These are phyloP conservation scores for Macrostomum cliftonense DNA, from an alignment of 2,888 invertebrate genomes.

Conservation along the genomic window DNA sequence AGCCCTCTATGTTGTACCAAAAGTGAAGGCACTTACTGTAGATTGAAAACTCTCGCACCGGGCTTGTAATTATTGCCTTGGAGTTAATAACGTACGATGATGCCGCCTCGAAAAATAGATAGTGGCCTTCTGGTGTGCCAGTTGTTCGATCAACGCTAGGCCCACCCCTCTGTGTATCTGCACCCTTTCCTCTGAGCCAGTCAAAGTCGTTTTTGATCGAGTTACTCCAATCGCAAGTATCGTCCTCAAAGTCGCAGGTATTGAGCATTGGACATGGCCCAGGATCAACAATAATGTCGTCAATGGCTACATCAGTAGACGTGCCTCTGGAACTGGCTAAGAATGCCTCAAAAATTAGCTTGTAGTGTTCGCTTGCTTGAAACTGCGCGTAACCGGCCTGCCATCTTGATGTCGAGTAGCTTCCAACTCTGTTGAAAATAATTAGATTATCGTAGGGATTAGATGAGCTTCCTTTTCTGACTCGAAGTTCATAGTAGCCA, in stretches of 20 bases:
- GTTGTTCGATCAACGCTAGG: conserved; percentile 7
- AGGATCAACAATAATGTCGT: conserved; percentile 12
- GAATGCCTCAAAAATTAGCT: too few species aligned
- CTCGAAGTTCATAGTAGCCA: too few species aligned
- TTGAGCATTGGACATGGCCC: conserved; percentile 16
- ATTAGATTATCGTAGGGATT: too few species aligned
- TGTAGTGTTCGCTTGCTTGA: too few species aligned
- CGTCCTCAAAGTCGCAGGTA: conserved; percentile 1
- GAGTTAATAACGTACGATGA: background rate
- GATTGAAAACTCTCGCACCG: background rate
- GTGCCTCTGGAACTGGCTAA: too few species aligned
- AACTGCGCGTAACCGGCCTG: too few species aligned
- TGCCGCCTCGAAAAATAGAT: conserved; percentile 4
- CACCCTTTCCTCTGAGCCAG: conserved; percentile 4
- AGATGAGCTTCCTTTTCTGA: too few species aligned
- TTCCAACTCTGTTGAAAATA: too few species aligned
- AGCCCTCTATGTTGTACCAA: too few species aligned
- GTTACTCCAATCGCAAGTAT: too few species aligned
- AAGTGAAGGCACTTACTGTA: too few species aligned
- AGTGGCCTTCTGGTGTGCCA: conserved; percentile 1
- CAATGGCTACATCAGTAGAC: background rate
- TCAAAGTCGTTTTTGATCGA: background rate
- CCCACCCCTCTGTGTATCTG: background rate
- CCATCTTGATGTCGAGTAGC: too few species aligned
- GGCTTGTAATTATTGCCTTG: conserved; percentile 2